Conservation (phyloP, 2,797 vertebrate genomes). For the Nothura maculosa region DNA sequence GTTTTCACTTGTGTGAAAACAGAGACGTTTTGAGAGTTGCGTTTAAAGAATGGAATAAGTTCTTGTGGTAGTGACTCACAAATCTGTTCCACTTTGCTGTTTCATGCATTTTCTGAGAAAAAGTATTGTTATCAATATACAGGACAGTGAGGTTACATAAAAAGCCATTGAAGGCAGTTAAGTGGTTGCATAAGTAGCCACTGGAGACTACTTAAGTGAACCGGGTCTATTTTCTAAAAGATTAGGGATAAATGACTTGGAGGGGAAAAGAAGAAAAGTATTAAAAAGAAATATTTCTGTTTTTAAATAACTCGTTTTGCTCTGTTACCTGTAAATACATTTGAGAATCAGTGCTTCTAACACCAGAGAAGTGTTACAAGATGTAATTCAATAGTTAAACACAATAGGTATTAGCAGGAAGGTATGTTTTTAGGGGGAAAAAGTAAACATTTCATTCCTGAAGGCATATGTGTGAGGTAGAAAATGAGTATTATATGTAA, state of each 20-base stretch:
- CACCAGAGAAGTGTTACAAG: too few species aligned
- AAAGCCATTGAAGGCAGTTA: background rate
- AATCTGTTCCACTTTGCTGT: background rate
- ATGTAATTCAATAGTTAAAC: too few species aligned
- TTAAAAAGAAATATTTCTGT: background rate
- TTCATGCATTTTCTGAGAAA: background rate
- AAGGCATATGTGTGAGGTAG: background rate
- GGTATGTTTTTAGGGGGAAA: too few species aligned
- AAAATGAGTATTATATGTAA: background rate
- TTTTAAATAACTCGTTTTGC: background rate
- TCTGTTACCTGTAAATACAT: background rate
- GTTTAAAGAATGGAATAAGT: background rate
- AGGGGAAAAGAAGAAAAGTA: background rate
- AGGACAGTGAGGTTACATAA: background rate
- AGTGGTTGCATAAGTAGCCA: background rate
- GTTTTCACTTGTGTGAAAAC: background rate
- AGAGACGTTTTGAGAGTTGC: background rate
- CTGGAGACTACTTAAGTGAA: background rate
- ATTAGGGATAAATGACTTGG: background rate
- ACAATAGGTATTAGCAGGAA: too few species aligned
- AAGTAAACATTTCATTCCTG: too few species aligned
- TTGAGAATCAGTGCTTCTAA: background rate
- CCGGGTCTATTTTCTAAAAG: background rate
- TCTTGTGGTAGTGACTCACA: background rate
- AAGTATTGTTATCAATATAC: background rate